Evolutionary conservation across 2,113 vertebrate species (phyloP).

Genomic region (Podocnemis expansa): DNA sequence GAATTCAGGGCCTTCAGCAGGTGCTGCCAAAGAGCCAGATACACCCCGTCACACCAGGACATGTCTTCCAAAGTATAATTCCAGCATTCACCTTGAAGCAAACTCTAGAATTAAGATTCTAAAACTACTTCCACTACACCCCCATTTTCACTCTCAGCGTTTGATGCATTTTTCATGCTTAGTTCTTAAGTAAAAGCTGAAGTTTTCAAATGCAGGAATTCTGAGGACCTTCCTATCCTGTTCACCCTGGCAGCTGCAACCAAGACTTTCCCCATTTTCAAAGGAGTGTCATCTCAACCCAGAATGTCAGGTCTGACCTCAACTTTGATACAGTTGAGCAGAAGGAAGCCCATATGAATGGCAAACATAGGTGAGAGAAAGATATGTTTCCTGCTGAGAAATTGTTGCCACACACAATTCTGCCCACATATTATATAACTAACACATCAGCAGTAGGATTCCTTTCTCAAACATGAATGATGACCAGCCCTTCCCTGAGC

Average conservation of each 20-base stretch:
- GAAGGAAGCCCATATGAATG: neutral
- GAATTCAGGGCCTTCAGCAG: neutral
- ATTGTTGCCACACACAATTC: neutral
- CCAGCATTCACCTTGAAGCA: rapidly evolving
- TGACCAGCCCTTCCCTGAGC: neutral
- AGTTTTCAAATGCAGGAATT: neutral
- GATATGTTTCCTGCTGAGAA: neutral
- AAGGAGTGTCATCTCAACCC: neutral
- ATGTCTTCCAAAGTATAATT: neutral
- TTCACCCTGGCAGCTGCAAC: neutral
- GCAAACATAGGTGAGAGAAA: neutral
- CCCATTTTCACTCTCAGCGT: neutral
- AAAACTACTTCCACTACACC: neutral
- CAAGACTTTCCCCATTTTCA: neutral
- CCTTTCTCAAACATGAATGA: neutral
- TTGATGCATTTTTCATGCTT: neutral
- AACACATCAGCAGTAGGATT: neutral
- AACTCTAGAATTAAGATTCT: neutral
- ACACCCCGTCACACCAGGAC: neutral
- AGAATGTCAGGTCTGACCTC: neutral
- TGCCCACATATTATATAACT: neutral
- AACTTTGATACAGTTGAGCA: neutral
- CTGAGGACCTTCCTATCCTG: neutral
- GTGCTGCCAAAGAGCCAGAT: neutral
- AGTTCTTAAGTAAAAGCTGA: neutral